Base-by-base conservation (phyloP, 2,888 invertebrate genomes). In the Bursaphelenchus okinawaensis region DNA sequence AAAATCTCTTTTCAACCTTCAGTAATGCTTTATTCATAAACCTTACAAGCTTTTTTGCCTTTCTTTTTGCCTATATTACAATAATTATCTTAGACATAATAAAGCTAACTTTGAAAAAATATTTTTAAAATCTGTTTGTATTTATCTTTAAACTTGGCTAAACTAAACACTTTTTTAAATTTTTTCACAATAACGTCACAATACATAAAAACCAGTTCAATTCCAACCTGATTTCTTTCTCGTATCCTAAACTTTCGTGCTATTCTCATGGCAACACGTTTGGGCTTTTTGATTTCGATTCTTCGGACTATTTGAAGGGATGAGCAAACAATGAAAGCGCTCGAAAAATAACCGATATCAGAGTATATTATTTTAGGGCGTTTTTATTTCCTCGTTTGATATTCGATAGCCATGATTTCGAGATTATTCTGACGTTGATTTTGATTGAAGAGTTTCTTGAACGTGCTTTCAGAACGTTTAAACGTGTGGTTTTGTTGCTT, bases 281-380 rank as follows among this genome's bases (percentile, higher is more conserved):
- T 50, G 57, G 57, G 57, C 57, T 40, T 24, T 50, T 8, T 56
- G 8, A 24, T 40, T 19, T 56, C 57, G 8, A 56, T n/a, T n/a
- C n/a, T n/a, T 12, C 40, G 16, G 40, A 40, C 40, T 40, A 16
- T 40, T 40, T 40, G 40, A n/a, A n/a, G n/a, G 40, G n/a, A 16
- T 40, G 40, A 40, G n/a, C 40, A 40, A 40, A 40, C 40, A 40
- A 40, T 16, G 40, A 40, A 40, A 4, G 40, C 40, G 40, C 16
- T 12, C 40, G 40, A 40, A 40, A n/a, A 40, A n/a, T n/a, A 40
- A 16, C 40, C 12, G 12, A 40, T 16, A 12, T 12, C 40, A 40
- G 40, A 40, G 40, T 40, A 40, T 40, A 40, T 40, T 40, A 40
- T 40, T n/a, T n/a, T n/a, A n/a, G n/a, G n/a, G 40, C n/a, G 40